Evolutionary conservation across 2,888 invertebrate genomes (phyloP).

Genomic region (Drosophila prolongata): DNA sequence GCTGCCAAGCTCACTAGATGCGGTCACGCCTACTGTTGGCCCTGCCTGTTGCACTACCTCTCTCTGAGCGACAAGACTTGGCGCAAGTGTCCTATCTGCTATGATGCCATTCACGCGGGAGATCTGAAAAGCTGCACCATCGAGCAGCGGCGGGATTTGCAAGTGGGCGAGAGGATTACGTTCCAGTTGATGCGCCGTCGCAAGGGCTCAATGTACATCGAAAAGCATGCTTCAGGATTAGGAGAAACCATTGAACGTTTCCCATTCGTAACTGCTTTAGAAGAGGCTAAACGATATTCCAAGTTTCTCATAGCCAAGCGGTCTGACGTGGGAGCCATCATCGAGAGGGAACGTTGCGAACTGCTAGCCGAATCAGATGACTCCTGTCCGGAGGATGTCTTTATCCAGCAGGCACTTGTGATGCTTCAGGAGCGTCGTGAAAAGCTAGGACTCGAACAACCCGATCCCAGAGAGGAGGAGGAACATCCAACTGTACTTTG

Average conservation of each 20-base stretch:
- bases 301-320: slow-evolving; percentile 90
- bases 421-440: slow-evolving; percentile 85
- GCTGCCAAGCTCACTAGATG: slow-evolving; percentile 97
- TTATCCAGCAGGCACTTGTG: slow-evolving; percentile 92
- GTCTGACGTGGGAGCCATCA: slow-evolving; percentile 89
- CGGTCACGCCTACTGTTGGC: slow-evolving; percentile 98
- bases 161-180: slow-evolving; percentile 88
- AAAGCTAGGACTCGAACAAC: slow-evolving; percentile 63
- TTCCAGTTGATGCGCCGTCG: slow-evolving; percentile 95
- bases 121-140: slow-evolving; percentile 92
- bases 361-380: slow-evolving; percentile 88
- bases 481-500: not conserved
- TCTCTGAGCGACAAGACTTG: slow-evolving; percentile 93
- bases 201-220: slow-evolving; percentile 86
- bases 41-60: slow-evolving; percentile 96
- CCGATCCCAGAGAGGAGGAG: slow-evolving; percentile 44
- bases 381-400: slow-evolving; percentile 92
- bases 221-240: slow-evolving; percentile 57
- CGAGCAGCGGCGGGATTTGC: slow-evolving; percentile 79
- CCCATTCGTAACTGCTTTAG: slow-evolving; percentile 85
- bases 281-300: slow-evolving; percentile 85
- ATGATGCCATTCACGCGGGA: slow-evolving; percentile 90
- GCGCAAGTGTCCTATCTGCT: slow-evolving; percentile 96
- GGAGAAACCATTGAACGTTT: slow-evolving; percentile 65
- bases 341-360: slow-evolving; percentile 90